Evolutionary conservation across 2,797 vertebrate species (phyloP).

Genomic region (Siniperca obscura): DNA sequence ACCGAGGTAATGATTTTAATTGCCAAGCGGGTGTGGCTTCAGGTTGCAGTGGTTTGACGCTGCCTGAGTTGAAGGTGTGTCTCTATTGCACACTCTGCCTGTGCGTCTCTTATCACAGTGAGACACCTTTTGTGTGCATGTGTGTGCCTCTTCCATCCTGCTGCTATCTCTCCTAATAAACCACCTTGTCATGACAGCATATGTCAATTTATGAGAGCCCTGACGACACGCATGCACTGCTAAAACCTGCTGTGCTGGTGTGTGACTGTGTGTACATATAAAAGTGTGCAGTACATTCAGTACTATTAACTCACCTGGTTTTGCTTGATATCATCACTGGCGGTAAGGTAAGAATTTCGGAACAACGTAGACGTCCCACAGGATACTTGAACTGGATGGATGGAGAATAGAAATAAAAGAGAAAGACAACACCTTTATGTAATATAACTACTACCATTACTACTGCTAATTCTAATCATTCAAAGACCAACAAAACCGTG

Average conservation of each 20-base stretch:
- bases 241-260: conserved; percentile 12
- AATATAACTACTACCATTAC: not conserved
- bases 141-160: conserved; percentile 39
- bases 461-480: conserved; percentile 10
- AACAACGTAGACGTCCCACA: conserved; percentile 96
- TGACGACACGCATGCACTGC: conserved; percentile 9
- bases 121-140: conserved; percentile 55
- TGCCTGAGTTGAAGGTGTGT: conserved; percentile 39
- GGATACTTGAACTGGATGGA: conserved; percentile 86
- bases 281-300: not conserved
- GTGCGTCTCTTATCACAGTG: conserved; percentile 57
- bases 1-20: conserved; percentile 49
- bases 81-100: conserved; percentile 21
- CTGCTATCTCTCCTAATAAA: conserved; percentile 53
- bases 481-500: not conserved
- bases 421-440: not conserved
- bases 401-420: conserved; percentile 4
- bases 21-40: conserved; percentile 46
- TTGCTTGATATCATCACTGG: conserved; percentile 95
- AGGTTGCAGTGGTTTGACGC: conserved; percentile 33
- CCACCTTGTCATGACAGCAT: conserved; percentile 47
- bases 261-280: conserved; percentile 4
- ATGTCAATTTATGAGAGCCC: conserved; percentile 42
- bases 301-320: conserved; percentile 88
- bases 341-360: conserved; percentile 95